Evolutionary conservation across 2,888 invertebrate species (phyloP).

Genomic region (Rhodophaea formosa): DNA sequence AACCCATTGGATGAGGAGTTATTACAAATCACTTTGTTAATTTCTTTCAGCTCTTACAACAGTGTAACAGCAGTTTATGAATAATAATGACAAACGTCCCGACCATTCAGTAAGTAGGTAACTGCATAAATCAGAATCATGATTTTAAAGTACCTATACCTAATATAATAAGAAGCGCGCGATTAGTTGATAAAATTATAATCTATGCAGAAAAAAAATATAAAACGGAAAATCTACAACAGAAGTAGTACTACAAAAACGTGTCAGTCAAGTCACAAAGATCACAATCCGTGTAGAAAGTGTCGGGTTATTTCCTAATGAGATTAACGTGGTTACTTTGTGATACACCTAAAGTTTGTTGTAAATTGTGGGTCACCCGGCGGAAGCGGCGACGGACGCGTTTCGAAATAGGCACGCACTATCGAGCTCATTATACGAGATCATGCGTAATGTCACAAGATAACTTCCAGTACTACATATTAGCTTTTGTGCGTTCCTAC

Average conservation of each 20-base stretch:
- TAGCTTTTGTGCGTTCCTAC: not conserved
- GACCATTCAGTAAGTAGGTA: too few species aligned
- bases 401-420: slow-evolving; percentile 72
- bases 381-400: slow-evolving; percentile 70
- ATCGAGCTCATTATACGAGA: slow-evolving; percentile 65
- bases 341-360: slow-evolving; percentile 41
- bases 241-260: too few species aligned
- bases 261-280: slow-evolving; percentile 8
- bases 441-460: slow-evolving; percentile 56
- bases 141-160: too few species aligned
- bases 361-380: slow-evolving; percentile 61
- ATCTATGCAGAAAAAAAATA: too few species aligned
- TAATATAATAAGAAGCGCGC: too few species aligned
- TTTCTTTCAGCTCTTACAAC: not conserved
- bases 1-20: slow-evolving; percentile 14
- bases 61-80: too few species aligned
- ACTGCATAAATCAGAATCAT: too few species aligned
- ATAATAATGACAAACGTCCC: too few species aligned
- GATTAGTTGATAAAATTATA: too few species aligned
- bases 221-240: too few species aligned
- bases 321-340: slow-evolving; percentile 16
- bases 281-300: slow-evolving; percentile 12
- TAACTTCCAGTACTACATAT: slow-evolving; percentile 31
- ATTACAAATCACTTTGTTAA: slow-evolving; percentile 28
- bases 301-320: slow-evolving; percentile 14